Evolutionary conservation across 2,113 vertebrate species (phyloP), one percentile per base, ranked within the genome.

Genomic region (Regulus satrapa): DNA sequence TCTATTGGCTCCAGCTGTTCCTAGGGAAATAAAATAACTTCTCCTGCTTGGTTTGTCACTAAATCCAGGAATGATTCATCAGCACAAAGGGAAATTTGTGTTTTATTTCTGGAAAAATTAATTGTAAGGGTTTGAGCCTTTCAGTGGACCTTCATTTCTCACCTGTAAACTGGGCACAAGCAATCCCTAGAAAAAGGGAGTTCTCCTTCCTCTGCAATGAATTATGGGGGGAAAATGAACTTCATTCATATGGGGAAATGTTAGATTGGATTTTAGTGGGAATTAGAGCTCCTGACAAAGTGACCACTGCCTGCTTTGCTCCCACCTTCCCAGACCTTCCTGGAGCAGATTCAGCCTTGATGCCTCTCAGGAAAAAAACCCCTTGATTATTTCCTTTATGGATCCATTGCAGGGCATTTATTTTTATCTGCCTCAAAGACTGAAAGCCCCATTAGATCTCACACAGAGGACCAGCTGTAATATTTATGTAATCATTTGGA

Each of bases 401-500:
- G 67, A 34, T 83, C 18, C 59, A 91, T 85, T 23, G 4, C 54
- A 28, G 71, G 82, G 51, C 80, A 34, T 93, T 97, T 96, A 77
- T 93, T 92, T 97, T 92, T 74, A 77, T 92, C 75, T 61, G 67
- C 45, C 71, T 51, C 59, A 67, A 72, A 73, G 74, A 55, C 58
- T 61, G 85, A 93, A 74, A 94, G 75, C 45, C 85, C 85, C 64
- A 26, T 90, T 85, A 67, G 79, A 67, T 71, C 85, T 81, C 93
- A 67, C 67, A 21, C 81, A 9, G 75, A 94, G 85, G 89, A 67
- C 49, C 29, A 36, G 79, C 78, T 77, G 29, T 69, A 74, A 88
- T 77, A 86, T 96, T 94, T 93, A 71, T 90, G 85, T 48, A 94
- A 83, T 77, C 25, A 38, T 93, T 90, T 78, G 59, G 75, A 94